Base-by-base conservation (phyloP, 2,113 vertebrate genomes). In the Pangasianodon gigas region DNA sequence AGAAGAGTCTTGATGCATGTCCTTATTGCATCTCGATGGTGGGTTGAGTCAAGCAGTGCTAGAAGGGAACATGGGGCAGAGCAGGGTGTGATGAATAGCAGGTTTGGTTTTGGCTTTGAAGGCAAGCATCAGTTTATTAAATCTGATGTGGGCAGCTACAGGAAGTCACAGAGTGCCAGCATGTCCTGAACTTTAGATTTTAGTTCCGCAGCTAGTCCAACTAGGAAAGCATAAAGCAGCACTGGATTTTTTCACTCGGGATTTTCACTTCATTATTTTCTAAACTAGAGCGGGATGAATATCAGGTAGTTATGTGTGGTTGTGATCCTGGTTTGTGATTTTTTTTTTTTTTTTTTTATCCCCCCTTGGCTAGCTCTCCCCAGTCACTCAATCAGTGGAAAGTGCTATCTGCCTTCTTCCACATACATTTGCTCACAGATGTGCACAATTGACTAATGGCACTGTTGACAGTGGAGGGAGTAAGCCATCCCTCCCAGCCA, bases 81-180 rank as follows among this genome's bases (percentile, higher is more conserved):
- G n/a, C 81, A 58, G 81, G 54, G 18, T 83, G 81, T 83, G 52
- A 83, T 82, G 32, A n/a, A n/a, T n/a, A n/a, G n/a, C n/a, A n/a
- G n/a, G n/a, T n/a, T n/a, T n/a, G n/a, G n/a, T n/a, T n/a, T n/a
- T n/a, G n/a, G n/a, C n/a, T n/a, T n/a, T 56, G 51, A 54, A 54
- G 16, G 24, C n/a, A 83, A 37, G 19, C 1, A 10, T 58, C 19
- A 14, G 52, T 83, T 83, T 83, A 56, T 56, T 37, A 54, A 82
- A 37, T 37, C 37, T 37, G 37, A 37, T 37, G 37, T 37, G 37
- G 37, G 37, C 37, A 37, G 37, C 37, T 8, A 3, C 29, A 7
- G 29, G 14, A 32, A 81, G 29, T n/a, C n/a, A 16, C 6, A 29
- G 24, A 26, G 0, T 13, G 46, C 8, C 41, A 8, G 26, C 5